Base-by-base conservation (phyloP, 23 tunicate species). In the Styela plicata region DNA sequence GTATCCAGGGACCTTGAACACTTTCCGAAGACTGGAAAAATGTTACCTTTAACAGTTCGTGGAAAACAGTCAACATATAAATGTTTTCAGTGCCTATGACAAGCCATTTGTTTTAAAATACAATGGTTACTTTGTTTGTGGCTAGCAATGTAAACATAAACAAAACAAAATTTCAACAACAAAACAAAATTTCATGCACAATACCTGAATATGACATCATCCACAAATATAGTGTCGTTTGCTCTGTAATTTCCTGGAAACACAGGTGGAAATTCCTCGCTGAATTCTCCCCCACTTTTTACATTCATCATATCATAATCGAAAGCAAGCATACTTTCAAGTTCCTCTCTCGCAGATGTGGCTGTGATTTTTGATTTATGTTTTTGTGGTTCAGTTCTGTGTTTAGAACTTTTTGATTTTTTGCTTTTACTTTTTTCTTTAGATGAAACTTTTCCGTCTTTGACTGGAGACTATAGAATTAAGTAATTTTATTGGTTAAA, bases 171-270 rank as follows among this genome's bases (percentile, higher is more conserved):
- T n/a, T n/a, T n/a, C n/a, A n/a, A n/a, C n/a, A n/a, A n/a, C n/a
- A n/a, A n/a, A n/a, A n/a, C n/a, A n/a, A n/a, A n/a, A n/a, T n/a
- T 18, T 18, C 64, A 57, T 20, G 64, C 18, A 17, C 24, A 18
- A 25, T 34, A 76, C 81, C 81, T 76, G 34, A 66, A 80, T 0
- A 34, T 75, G 52, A 90, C 96, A 79, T 85, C 84, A 82, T 90
- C 96, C 19, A 90, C 96, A 26, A 77, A 73, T n/a, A 90, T 90
- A 10, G 82, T 82, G 33, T 64, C 83, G 67, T 90, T 90, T 36
- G 96, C 89, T 81, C 74, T 57, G 63, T 85, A 90, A 21, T 70
- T 53, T 19, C 53, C 74, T 2, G 67, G 81, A 2, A 33, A 76
- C 0, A 57, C 23, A 0, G 67, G 64, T 57, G 64, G 63, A 18